Conservation (phyloP, 53 echinoderm and acorn worm genomes). For the Holothuria leucospilota region DNA sequence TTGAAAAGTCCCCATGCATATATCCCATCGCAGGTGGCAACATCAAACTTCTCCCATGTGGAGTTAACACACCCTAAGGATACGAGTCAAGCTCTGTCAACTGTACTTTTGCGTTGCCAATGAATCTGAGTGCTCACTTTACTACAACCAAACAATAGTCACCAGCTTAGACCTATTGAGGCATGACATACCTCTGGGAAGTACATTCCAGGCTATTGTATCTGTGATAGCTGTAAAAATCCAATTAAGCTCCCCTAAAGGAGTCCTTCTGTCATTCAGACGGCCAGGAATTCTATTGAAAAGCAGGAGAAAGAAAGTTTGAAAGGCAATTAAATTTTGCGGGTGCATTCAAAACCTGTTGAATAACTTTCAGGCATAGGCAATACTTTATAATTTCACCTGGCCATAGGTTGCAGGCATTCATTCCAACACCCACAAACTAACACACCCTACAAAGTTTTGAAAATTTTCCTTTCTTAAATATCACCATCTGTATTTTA, state of each 20-base stretch:
- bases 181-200: slow-evolving; percentile 83
- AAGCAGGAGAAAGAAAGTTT: not conserved
- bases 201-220: slow-evolving; percentile 94
- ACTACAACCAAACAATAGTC: not conserved
- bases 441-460: too few relatives aligned
- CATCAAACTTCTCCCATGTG: too few relatives aligned
- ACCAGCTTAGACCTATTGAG: too few relatives aligned
- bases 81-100: too few relatives aligned
- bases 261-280: slow-evolving; percentile 94
- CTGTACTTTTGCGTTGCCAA: too few relatives aligned
- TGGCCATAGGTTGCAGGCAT: not conserved
- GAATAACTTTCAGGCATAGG: not conserved
- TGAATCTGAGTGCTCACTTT: not conserved
- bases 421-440: too few relatives aligned
- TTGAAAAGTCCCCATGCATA: too few relatives aligned
- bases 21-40: too few relatives aligned
- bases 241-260: slow-evolving; percentile 95
- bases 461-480: too few relatives aligned
- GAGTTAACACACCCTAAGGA: too few relatives aligned
- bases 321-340: not conserved
- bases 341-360: not conserved
- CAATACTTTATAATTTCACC: not conserved
- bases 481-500: too few relatives aligned
- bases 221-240: slow-evolving; percentile 98
- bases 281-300: slow-evolving; percentile 86